Percentiles rank a stretch among this genome's conserved stretches.
These are phyloP conservation scores for Byasa hedistus DNA, from an alignment of 2,888 invertebrate species.

Conservation along the genomic window DNA sequence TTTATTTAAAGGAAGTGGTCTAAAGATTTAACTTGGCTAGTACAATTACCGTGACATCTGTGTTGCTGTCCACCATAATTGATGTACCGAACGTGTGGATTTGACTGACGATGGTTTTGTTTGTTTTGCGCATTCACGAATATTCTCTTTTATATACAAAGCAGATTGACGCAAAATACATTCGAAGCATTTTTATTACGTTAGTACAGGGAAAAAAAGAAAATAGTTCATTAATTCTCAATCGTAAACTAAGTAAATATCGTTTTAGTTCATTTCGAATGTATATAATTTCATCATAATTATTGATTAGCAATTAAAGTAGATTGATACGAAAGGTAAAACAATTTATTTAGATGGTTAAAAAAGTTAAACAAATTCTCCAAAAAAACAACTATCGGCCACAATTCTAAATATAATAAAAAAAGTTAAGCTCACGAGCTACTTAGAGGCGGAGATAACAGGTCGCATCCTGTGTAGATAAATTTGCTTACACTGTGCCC, in stretches of 20 bases:
- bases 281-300: neutral
- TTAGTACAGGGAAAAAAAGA: too few relatives aligned
- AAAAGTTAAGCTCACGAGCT: constrained; percentile 42
- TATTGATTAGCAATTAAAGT: neutral
- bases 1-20: constrained; percentile 28
- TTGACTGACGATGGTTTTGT: constrained; percentile 11
- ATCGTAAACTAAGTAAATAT: too few relatives aligned
- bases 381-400: neutral
- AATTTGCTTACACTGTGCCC: constrained; percentile 50
- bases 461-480: constrained; percentile 64
- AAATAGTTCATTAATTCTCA: too few relatives aligned
- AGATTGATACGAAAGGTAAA: neutral
- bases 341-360: neutral
- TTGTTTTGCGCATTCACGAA: constrained; percentile 1
- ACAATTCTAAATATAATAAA: constrained; percentile 39
- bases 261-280: too few relatives aligned
- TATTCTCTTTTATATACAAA: neutral
- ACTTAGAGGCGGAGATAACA: constrained; percentile 54
- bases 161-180: neutral
- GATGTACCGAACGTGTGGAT: constrained; percentile 31
- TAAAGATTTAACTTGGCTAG: constrained; percentile 12
- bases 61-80: constrained; percentile 29
- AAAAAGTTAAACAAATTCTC: neutral
- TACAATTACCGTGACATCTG: constrained; percentile 29
- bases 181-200: too few relatives aligned